Base-by-base conservation (phyloP, 2,113 vertebrate species). In the Probosciger aterrimus region DNA sequence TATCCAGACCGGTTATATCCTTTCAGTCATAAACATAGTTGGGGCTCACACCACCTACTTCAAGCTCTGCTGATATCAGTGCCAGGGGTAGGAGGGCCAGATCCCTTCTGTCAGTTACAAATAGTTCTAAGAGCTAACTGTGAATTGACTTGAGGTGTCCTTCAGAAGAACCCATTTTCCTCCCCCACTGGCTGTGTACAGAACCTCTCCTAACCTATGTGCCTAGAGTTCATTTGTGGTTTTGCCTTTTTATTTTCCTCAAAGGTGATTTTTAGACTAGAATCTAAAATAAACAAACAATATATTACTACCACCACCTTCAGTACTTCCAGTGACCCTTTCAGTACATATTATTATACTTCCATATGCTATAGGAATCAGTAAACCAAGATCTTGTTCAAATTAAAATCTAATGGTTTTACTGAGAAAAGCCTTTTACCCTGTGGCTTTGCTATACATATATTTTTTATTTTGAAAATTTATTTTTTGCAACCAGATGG, bases 401-500 rank as follows among this genome's bases (percentile, higher is more conserved):
- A 90, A 92, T 2, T 2, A 82, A 92, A 46, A 71, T 89, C 39
- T 71, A 74, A 57, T 64, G 50, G 19, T 12, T 88, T 91, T 90
- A 46, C 57, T 63, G 62, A 89, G 49, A 86, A 77, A 89, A 94
- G 52, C 15, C 62, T 96, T 96, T 74, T 76, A 64, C 63, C 25
- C 70, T 60, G 37, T 83, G 41, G 23, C 20, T 67, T 94, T 85
- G 37, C 41, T 89, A 43, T 12, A 80, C 10, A 77, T 43, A 49
- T 86, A 52, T 20, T 18, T 73, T 64, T 92, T 73, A 71, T 91
- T 94, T 88, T 83, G 50, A 92, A 92, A 88, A 82, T 49, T 57
- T 92, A 10, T 79, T 86, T 93, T 92, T 94, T 93, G 9, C 76
- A 95, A 96, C 77, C 96, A 98, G 97, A 97, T 97, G 92, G 90